phyloP scores from a whole-genome alignment of 2,797 vertebrate genomes.

The Gallinago solitaria region DNA sequence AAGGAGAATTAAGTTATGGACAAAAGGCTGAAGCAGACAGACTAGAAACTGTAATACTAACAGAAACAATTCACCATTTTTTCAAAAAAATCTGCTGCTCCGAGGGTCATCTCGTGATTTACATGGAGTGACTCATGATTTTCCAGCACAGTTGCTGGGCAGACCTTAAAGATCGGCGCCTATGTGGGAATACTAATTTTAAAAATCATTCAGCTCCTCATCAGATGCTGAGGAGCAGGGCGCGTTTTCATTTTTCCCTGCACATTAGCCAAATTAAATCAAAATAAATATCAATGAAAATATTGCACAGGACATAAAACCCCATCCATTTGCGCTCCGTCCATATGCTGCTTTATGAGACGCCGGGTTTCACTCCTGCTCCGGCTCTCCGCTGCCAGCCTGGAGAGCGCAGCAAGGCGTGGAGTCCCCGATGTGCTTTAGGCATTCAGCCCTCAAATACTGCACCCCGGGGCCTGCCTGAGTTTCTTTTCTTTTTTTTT shows the following conservation, averaged over 20 bases:
- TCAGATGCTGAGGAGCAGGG: conserved; percentile 42
- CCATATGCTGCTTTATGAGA: conserved; percentile 63
- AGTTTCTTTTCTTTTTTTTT: neutral
- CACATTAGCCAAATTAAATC: conserved; percentile 70
- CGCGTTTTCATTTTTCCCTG: conserved; percentile 22
- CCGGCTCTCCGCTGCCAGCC: conserved; percentile 17
- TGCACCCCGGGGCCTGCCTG: conserved; percentile 29
- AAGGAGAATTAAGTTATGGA: neutral
- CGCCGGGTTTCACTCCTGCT: neutral
- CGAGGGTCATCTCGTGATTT: conserved; percentile 2
- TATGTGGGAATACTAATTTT: conserved; percentile 47
- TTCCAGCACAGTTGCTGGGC: conserved; percentile 38
- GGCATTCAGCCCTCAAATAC: conserved; percentile 28
- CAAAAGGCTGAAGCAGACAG: neutral
- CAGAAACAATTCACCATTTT: neutral
- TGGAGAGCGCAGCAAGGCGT: neutral
- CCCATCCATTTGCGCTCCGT: conserved; percentile 34
- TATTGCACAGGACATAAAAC: conserved; percentile 63
- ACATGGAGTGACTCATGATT: conserved; percentile 15
- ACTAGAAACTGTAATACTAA: neutral
- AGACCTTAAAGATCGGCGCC: conserved; percentile 8
- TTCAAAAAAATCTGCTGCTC: neutral
- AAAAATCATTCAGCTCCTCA: conserved; percentile 28
- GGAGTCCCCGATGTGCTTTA: conserved; percentile 21
- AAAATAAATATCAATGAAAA: conserved; percentile 71